Evolutionary conservation across 2,888 invertebrate species (phyloP), one percentile per base, ranked within the genome.

Genomic region (Schizotus pectinicornis): DNA sequence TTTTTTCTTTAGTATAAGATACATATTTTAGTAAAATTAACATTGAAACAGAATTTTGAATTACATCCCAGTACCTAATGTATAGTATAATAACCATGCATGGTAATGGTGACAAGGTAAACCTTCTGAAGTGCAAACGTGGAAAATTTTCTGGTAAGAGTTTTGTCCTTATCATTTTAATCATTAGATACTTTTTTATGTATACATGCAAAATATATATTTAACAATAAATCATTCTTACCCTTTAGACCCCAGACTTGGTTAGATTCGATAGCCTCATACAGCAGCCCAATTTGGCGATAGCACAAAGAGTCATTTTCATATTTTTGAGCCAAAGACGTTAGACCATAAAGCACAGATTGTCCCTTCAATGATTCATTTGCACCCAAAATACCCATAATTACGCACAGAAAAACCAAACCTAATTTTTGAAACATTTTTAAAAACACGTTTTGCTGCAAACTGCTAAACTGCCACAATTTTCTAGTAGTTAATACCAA

Each of bases 241-340:
- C 76, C 69, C 69, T 75, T 76, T 6, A 76, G 49, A n/a, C 72
- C 75, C 76, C 76, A 76, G 50, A 71, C 63, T 37, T 69, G 61
- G 11, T 60, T 55, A 7, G 55, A 49, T n/a, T 71, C 66, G 5
- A 74, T 61, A 0, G 66, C 74, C n/a, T 64, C 43, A 12, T 53
- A 64, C n/a, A 74, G 59, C n/a, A 52, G 41, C 3, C 53, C 32
- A 42, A 76, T 58, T 34, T 76, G 60, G 14, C 65, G 35, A 13
- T 36, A 53, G 56, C 76, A 76, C 13, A 39, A 30, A 7, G 63
- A 59, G 12, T 55, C 63, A 34, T 55, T 58, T 2, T n/a, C 52
- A 1, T 49, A 32, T 38, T 63, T 56, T 35, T 64, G 59, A 1
- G 67, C 67, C 36, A 73, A 54, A 7, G 63, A 62, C 3, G 70